Conservation (phyloP, 2,113 vertebrate genomes). For the Colossoma macropomum region DNA sequence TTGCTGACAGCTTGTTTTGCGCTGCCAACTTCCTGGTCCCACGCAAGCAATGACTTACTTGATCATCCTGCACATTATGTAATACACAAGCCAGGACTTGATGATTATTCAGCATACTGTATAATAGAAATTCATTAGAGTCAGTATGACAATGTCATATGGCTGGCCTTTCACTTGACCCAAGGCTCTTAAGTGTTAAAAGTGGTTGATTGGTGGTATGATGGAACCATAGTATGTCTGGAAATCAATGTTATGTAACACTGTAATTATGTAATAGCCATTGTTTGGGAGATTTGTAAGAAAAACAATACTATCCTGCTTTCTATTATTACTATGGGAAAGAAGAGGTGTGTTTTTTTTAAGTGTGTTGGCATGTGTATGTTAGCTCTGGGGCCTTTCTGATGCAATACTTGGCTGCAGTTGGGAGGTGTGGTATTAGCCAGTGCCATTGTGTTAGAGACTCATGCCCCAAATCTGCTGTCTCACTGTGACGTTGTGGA, state of each 20-base stretch:
- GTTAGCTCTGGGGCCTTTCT: constrained; percentile 8
- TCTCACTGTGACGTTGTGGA: constrained; percentile 41
- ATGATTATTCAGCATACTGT: not conserved
- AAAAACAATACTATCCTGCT: constrained; percentile 3
- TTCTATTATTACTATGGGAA: not conserved
- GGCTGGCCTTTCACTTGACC: not conserved
- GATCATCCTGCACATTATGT: not conserved
- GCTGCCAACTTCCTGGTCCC: not conserved
- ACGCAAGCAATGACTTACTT: not conserved
- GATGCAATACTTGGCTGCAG: constrained; percentile 38
- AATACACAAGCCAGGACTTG: not conserved
- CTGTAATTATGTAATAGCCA: constrained; percentile 15
- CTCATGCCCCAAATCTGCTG: constrained; percentile 27
- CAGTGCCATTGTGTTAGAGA: constrained; percentile 7
- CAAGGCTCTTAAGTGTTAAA: not conserved
- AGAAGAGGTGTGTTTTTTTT: not conserved
- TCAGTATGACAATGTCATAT: not conserved
- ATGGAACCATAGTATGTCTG: not conserved
- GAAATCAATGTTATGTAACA: not conserved
- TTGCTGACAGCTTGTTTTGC: not conserved
- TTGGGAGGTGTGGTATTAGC: constrained; percentile 31
- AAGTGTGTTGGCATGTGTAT: not conserved
- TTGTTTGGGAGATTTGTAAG: constrained; percentile 9
- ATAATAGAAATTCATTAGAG: not conserved
- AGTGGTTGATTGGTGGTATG: not conserved